phyloP scores from a whole-genome alignment of 2,888 invertebrate species.

The Acanthacorydalis orientalis region DNA sequence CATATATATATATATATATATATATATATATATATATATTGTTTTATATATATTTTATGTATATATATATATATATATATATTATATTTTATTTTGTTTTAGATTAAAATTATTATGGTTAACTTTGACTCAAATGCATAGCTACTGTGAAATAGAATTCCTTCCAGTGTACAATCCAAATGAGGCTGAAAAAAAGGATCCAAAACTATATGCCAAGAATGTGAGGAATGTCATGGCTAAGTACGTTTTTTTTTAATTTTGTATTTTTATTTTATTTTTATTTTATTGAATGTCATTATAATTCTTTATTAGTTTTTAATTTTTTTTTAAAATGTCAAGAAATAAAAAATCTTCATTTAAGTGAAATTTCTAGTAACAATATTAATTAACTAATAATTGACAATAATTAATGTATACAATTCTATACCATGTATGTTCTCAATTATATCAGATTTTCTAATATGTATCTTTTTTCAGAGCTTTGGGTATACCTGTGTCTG shows the following conservation, averaged over 20 bases:
- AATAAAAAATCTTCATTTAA: too few relatives aligned
- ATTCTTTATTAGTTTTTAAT: too few relatives aligned
- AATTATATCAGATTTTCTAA: not conserved
- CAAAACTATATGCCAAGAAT: constrained; percentile 78
- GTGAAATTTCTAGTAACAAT: too few relatives aligned
- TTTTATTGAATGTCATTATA: not conserved
- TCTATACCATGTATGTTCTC: too few relatives aligned
- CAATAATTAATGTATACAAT: not conserved
- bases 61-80: too few relatives aligned
- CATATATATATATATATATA: too few relatives aligned
- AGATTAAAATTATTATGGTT: constrained; percentile 74
- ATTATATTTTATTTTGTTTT: too few relatives aligned
- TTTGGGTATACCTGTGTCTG: constrained; percentile 68
- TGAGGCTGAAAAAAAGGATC: constrained; percentile 70
- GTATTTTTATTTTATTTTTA: too few relatives aligned
- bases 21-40: too few relatives aligned
- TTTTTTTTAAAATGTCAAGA: too few relatives aligned
- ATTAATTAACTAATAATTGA: too few relatives aligned
- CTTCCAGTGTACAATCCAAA: constrained; percentile 80
- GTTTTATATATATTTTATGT: too few relatives aligned
- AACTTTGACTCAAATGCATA: constrained; percentile 75
- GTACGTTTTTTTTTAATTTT: constrained; percentile 46
- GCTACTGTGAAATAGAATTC: constrained; percentile 79
- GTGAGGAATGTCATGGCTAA: constrained; percentile 82
- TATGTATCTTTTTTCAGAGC: constrained; percentile 48